Conservation (phyloP, 2,113 vertebrate species). For the Choloepus hoffmanni region DNA sequence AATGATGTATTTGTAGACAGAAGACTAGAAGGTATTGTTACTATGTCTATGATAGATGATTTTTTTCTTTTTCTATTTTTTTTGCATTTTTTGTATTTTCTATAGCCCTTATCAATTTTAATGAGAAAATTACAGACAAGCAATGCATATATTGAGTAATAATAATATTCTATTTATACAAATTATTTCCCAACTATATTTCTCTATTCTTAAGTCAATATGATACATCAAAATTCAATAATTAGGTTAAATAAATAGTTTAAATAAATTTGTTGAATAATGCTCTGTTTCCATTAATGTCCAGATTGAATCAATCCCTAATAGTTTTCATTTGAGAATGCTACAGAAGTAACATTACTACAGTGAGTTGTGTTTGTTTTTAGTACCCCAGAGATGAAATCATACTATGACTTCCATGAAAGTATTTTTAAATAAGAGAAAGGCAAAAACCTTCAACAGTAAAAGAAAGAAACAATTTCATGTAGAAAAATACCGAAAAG, state of each 20-base stretch:
- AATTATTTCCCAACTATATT: neutral
- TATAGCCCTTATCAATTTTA: neutral
- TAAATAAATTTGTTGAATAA: constrained; percentile 24
- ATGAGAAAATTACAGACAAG: neutral
- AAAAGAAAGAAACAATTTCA: neutral
- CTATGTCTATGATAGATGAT: neutral
- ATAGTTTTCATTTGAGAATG: neutral
- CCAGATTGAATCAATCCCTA: neutral
- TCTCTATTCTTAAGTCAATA: neutral
- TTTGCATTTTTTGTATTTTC: neutral
- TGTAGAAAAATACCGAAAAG: constrained; percentile 15
- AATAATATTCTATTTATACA: neutral
- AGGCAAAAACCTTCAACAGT: neutral
- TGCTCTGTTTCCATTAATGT: neutral
- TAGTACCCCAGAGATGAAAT: neutral
- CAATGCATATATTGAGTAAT: neutral
- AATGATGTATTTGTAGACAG: neutral
- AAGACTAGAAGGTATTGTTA: neutral
- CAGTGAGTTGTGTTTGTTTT: neutral
- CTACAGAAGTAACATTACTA: neutral
- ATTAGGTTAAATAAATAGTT: neutral
- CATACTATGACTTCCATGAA: neutral
- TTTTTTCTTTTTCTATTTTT: neutral
- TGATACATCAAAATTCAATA: neutral
- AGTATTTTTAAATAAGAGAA: constrained; percentile 20